phyloP scores from a whole-genome alignment of 2,797 vertebrate genomes.

The Mycteria americana region DNA sequence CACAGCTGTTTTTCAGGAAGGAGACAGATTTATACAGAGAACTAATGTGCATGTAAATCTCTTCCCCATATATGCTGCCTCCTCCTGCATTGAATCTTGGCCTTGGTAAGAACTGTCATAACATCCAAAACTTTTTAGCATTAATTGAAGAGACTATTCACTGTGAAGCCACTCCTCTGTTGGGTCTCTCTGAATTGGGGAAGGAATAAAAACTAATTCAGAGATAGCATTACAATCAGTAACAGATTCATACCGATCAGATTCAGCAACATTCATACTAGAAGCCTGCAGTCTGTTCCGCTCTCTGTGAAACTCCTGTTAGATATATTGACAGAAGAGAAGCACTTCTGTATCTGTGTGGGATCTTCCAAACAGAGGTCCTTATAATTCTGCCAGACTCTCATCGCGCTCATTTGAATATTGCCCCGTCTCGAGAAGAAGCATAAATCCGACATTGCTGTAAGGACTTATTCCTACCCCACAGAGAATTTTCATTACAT shows the following conservation, averaged over 20 bases:
- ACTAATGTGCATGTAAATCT: not conserved
- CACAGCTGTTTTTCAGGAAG: slow-evolving; percentile 11
- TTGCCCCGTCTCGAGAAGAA: not conserved
- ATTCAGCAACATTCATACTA: not conserved
- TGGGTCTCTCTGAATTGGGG: not conserved
- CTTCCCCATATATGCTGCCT: not conserved
- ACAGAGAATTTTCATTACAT: not conserved
- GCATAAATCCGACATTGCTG: not conserved
- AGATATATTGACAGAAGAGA: not conserved
- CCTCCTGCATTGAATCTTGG: not conserved
- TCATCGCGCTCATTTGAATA: not conserved
- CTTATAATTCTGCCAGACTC: not conserved
- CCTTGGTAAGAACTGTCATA: not conserved
- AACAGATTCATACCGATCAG: not conserved
- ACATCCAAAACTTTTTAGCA: not conserved
- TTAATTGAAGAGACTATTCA: not conserved
- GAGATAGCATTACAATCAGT: not conserved
- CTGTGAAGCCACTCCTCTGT: not conserved
- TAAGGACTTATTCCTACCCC: not conserved
- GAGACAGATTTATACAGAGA: not conserved
- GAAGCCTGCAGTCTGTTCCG: not conserved
- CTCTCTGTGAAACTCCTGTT: not conserved
- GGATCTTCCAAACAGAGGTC: not conserved
- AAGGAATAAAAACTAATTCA: not conserved
- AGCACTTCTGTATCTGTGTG: not conserved